Base-by-base conservation (phyloP, 1,140 invertebrate species). In the Pseudomyrmex concolor region DNA sequence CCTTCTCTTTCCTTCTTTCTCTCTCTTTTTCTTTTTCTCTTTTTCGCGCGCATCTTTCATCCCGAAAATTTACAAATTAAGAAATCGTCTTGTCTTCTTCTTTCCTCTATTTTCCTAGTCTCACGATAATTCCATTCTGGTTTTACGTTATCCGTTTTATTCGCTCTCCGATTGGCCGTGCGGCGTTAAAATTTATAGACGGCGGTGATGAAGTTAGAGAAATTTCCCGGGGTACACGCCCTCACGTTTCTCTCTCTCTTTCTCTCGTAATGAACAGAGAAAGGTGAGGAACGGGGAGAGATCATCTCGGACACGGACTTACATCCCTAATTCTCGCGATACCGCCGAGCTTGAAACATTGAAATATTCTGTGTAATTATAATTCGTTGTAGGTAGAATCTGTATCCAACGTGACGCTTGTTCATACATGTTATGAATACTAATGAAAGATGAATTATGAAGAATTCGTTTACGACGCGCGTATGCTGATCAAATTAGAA, bases 181-280 rank as follows among this genome's bases (percentile, higher is more conserved):
- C 43, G 3, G 2, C 68, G 43, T 63, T 84, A 71, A 84, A 84
- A 81, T 81, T 84, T 81, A 81, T 80, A 22, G 66, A 43, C 22
- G 22, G 17, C 51, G 43, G 71, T 84, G 59, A 62, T 48, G 54
- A 12, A 70, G 67, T 81, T 57, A 57, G 68, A 84, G 76, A 66
- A 71, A 84, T 81, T 84, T 54, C 19, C 45, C n/a, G n/a, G 13
- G 17, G 12, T 71, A 48, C 43, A 19, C n/a, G 10, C 8, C 2
- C 22, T 17, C 22, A 15, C 17, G 25, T 34, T 66, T 45, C 66
- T 57, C 48, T 57, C 13, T 17, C 63, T 34, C 34, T 34, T 7
- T 34, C 7, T 34, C 34, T 34, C 34, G 55, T 59, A 80, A 71
- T 51, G 59, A 15, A 25, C 10, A 45, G 22, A 51, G 25, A 34